Percentiles rank a stretch among this genome's conserved stretches.
These are phyloP conservation scores for Argyresthia albistria DNA, from an alignment of 2,888 invertebrate genomes.

Conservation along the genomic window DNA sequence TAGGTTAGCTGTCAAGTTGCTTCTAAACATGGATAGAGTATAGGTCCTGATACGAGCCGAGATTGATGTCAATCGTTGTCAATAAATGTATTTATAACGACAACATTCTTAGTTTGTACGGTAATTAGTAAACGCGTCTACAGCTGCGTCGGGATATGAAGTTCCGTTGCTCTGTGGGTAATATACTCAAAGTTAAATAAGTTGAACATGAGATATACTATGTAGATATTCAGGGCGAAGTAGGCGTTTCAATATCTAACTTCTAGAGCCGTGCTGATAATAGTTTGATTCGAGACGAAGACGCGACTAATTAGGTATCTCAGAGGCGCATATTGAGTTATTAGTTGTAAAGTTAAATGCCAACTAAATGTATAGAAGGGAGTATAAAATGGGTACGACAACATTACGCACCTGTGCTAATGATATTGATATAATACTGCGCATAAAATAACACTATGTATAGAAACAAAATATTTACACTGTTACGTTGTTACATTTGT, in stretches of 20 bases:
- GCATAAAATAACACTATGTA: conserved; percentile 25
- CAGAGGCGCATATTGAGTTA: too few relatives aligned
- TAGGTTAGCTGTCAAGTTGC: too few relatives aligned
- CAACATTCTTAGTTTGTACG: too few relatives aligned
- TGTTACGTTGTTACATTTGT: conserved; percentile 55
- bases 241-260: conserved; percentile 29
- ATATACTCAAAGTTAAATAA: conserved; percentile 12
- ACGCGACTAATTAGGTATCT: neutral
- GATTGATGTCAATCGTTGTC: too few relatives aligned
- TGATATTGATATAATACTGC: conserved; percentile 16
- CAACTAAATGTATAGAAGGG: conserved; percentile 4
- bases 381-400: conserved; percentile 52
- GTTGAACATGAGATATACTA: conserved; percentile 17
- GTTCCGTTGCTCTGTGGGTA: too few relatives aligned
- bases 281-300: neutral
- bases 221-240: conserved; percentile 18
- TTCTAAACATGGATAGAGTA: too few relatives aligned
- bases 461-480: conserved; percentile 38
- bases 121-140: conserved; percentile 28
- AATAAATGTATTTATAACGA: neutral
- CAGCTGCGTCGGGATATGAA: neutral
- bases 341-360: neutral
- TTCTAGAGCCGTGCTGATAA: neutral
- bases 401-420: conserved; percentile 27
- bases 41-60: too few relatives aligned